phyloP scores from a whole-genome alignment of 2,888 invertebrate species.

The Smittia sp. region DNA sequence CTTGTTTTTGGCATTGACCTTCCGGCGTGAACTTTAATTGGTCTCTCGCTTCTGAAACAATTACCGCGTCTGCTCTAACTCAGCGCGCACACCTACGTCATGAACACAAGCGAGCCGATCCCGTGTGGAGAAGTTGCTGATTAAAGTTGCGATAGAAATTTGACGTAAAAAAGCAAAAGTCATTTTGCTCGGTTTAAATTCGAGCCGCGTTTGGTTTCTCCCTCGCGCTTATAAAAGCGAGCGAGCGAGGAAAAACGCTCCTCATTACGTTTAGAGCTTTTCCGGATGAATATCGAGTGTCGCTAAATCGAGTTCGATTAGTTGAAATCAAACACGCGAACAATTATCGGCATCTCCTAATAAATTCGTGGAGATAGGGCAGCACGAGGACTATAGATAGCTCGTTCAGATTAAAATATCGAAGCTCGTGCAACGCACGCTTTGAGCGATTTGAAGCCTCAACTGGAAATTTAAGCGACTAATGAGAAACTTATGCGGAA shows the following conservation, averaged over 20 bases:
- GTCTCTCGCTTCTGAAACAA: background rate
- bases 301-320: background rate
- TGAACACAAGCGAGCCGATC: background rate
- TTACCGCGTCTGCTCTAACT: background rate
- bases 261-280: background rate
- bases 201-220: background rate
- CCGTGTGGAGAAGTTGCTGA: background rate
- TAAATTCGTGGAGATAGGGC: too few relatives aligned
- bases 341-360: too few relatives aligned
- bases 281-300: background rate
- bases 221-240: background rate
- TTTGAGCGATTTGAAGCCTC: too few relatives aligned
- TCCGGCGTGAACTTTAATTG: background rate
- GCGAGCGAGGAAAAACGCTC: background rate
- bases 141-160: background rate
- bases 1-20: constrained; percentile 3
- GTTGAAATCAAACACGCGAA: too few relatives aligned
- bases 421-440: too few relatives aligned
- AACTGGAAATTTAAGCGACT: too few relatives aligned
- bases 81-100: background rate
- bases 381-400: too few relatives aligned
- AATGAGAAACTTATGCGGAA: too few relatives aligned
- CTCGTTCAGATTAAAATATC: too few relatives aligned
- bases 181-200: background rate
- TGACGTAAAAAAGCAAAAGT: constrained; percentile 1